A percentile compares a stretch with the other conserved stretches of the same genome.
phyloP scores from a whole-genome alignment of 2,888 invertebrate genomes.

The Chrysodeixis includens region DNA sequence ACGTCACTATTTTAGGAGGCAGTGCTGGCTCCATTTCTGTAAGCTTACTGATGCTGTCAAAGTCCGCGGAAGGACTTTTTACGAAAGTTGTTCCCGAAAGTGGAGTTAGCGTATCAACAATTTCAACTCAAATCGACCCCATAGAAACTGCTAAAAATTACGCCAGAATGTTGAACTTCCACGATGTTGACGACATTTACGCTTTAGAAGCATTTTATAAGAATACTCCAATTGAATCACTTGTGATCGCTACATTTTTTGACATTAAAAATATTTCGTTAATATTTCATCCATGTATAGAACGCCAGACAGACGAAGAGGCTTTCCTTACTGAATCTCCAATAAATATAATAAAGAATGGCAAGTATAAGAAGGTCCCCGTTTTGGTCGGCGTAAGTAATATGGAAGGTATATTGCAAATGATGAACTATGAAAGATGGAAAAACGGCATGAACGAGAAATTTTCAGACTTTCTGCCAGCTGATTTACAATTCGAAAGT shows the following conservation, averaged over 20 bases:
- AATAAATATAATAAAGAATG: slow-evolving; percentile 28
- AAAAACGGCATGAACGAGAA: slow-evolving; percentile 61
- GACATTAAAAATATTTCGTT: slow-evolving; percentile 24
- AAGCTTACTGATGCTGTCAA: slow-evolving; percentile 31
- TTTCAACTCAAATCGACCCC: slow-evolving; percentile 64
- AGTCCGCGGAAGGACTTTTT: slow-evolving; percentile 62
- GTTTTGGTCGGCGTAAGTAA: slow-evolving; percentile 34
- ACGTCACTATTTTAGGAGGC: slow-evolving; percentile 65
- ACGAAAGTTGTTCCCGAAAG: slow-evolving; percentile 69
- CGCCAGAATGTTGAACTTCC: slow-evolving; percentile 62
- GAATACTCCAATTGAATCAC: slow-evolving; percentile 37
- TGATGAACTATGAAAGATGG: slow-evolving; percentile 43
- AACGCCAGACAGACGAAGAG: not conserved
- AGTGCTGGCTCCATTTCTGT: slow-evolving; percentile 66
- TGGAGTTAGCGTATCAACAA: slow-evolving; percentile 55
- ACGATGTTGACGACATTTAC: slow-evolving; percentile 54
- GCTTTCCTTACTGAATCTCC: slow-evolving; percentile 26
- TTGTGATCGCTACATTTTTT: slow-evolving; percentile 27
- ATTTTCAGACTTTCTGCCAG: slow-evolving; percentile 68
- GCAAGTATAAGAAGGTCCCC: slow-evolving; percentile 37
- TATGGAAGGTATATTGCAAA: slow-evolving; percentile 40
- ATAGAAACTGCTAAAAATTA: slow-evolving; percentile 63
- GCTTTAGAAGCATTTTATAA: slow-evolving; percentile 63
- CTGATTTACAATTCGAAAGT: slow-evolving; percentile 64
- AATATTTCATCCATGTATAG: slow-evolving; percentile 37